phyloP scores from a whole-genome alignment of 2,113 vertebrate species.

The Sander vitreus region DNA sequence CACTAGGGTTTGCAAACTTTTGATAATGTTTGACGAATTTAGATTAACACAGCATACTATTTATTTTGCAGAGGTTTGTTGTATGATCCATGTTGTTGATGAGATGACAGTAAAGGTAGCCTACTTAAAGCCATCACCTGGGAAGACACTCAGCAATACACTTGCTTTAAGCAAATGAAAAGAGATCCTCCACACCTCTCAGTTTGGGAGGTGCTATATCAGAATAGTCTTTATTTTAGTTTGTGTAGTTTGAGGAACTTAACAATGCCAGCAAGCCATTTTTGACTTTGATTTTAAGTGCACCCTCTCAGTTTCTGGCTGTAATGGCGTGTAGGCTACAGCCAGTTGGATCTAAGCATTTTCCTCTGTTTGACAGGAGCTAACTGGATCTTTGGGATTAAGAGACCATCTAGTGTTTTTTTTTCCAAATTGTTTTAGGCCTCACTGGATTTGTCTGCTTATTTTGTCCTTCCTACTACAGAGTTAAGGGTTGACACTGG shows the following conservation, averaged over 20 bases:
- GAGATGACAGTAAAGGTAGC: neutral
- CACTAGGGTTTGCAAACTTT: conserved; percentile 24
- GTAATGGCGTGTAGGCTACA: neutral
- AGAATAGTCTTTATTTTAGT: neutral
- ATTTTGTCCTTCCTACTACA: conserved; percentile 54
- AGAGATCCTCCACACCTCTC: neutral
- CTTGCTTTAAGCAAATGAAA: neutral
- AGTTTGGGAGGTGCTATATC: neutral
- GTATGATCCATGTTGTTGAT: neutral
- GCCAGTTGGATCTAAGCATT: conserved; percentile 37
- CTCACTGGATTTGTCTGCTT: conserved; percentile 64
- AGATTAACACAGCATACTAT: neutral
- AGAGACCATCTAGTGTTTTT: conserved; percentile 62
- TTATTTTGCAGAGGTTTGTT: neutral
- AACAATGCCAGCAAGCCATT: neutral
- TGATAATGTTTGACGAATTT: neutral
- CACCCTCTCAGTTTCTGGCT: neutral
- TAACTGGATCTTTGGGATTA: conserved; percentile 76
- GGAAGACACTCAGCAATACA: neutral
- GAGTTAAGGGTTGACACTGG: conserved; percentile 60
- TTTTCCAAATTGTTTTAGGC: conserved; percentile 71
- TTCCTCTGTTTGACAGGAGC: conserved; percentile 46
- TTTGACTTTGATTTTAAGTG: neutral
- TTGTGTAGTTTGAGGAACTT: conserved; percentile 12
- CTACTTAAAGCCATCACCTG: neutral